Base-by-base conservation (phyloP, 2,888 invertebrate species). In the Tipula unca region DNA sequence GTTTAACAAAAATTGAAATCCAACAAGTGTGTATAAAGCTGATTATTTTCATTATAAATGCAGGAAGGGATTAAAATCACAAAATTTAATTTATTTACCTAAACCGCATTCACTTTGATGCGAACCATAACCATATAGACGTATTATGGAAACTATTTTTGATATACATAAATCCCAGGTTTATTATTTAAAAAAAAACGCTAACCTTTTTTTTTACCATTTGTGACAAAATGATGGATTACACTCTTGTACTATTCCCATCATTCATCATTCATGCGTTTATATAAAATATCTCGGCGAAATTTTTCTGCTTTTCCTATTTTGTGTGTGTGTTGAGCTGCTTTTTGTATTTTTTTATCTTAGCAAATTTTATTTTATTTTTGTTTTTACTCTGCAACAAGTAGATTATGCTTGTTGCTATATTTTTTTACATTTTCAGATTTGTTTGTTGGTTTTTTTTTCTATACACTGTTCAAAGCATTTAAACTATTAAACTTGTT, bases 401-500 rank as follows among this genome's bases (percentile, higher is more conserved):
- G 69, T 69, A 69, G 69, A 69, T 25, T 69, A 20, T 69, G 69
- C 69, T 69, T 69, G 69, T 69, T 69, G 69, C 69, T 69, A 25
- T 69, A n/a, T n/a, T n/a, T 69, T 69, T 25, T 69, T 69, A 25
- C 10, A 69, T 69, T 69, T 69, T 25, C 5, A 69, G 10, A 25
- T 25, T n/a, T n/a, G n/a, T n/a, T n/a, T n/a, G n/a, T n/a, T n/a
- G n/a, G n/a, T n/a, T 69, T 69, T 69, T 20, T 69, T 69, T 25
- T 69, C 4, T 69, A n/a, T n/a, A n/a, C n/a, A 25, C 69, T 69
- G 25, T 25, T 69, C 20, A 69, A 69, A 69, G 10, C 69, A 13
- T 69, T 69, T 69, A 69, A 69, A 69, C 69, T 69, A 69, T 69
- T 69, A 69, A 69, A 69, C 69, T 69, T 69, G 69, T 25, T 69